phyloP scores from a whole-genome alignment of 2,113 vertebrate genomes.

The Bucco capensis region DNA sequence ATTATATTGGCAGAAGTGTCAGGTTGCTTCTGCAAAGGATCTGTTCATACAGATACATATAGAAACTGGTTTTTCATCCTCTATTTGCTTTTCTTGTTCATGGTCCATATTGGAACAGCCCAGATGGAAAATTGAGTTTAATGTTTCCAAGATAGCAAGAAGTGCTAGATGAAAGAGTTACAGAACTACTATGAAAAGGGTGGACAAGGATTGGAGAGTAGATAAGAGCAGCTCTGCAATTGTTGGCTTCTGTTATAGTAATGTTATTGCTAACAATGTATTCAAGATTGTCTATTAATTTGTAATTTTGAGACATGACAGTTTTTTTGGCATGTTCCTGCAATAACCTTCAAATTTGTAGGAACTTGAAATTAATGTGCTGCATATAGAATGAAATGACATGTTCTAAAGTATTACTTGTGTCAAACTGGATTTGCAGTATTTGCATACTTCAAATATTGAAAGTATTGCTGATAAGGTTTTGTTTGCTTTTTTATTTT shows the following conservation, averaged over 20 bases:
- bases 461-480: not conserved
- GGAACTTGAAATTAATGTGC: not conserved
- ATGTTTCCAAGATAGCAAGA: not conserved
- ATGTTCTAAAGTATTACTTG: not conserved
- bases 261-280: not conserved
- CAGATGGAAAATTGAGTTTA: not conserved
- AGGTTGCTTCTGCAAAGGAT: not conserved
- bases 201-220: not conserved
- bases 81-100: not conserved
- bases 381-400: not conserved
- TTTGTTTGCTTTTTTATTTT: not conserved
- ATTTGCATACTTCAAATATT: not conserved
- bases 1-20: not conserved
- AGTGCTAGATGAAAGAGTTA: not conserved
- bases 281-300: not conserved
- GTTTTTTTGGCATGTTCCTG: not conserved
- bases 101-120: not conserved
- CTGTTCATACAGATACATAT: not conserved
- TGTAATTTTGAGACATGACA: not conserved
- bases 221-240: not conserved
- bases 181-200: not conserved
- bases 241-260: not conserved
- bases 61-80: not conserved
- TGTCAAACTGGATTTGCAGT: not conserved
- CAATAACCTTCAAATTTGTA: not conserved